A percentile compares a stretch with the other conserved stretches of the same genome.
Conservation (phyloP, 2,797 vertebrate genomes). For the Mastacembelus armatus region DNA sequence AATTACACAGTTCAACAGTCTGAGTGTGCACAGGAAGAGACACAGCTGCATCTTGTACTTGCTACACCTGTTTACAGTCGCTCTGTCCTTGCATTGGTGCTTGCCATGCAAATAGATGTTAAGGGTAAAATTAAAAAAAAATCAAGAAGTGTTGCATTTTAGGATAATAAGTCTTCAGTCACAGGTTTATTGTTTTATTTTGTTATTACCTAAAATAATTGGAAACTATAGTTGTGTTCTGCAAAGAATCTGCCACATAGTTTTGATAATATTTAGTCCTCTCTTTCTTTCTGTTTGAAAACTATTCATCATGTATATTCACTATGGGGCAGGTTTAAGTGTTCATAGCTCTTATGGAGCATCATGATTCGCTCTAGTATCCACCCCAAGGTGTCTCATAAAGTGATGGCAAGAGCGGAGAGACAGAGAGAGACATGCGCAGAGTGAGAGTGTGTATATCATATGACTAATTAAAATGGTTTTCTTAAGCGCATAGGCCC, state of each 20-base stretch:
- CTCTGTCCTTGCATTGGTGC: conserved; percentile 1
- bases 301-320: conserved; percentile 20
- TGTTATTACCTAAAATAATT: not conserved
- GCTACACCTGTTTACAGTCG: conserved; percentile 52
- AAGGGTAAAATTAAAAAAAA: not conserved
- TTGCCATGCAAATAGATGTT: not conserved
- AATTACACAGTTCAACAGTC: conserved; percentile 72
- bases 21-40: conserved; percentile 35
- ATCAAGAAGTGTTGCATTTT: too few species aligned
- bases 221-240: not conserved
- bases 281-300: conserved; percentile 2
- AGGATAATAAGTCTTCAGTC: not conserved
- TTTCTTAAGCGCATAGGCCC: conserved; percentile 38
- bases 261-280: conserved; percentile 1
- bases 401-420: conserved; percentile 39
- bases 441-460: conserved; percentile 21
- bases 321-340: conserved; percentile 26
- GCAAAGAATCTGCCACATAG: not conserved
- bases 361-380: conserved; percentile 58
- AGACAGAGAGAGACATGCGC: conserved; percentile 30
- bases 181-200: not conserved
- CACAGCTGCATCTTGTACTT: conserved; percentile 50
- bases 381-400: conserved; percentile 56
- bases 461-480: conserved; percentile 48
- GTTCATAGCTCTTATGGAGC: conserved; percentile 42